phyloP scores from a whole-genome alignment of 2,113 vertebrate species.

The Cinclus mexicanus region DNA sequence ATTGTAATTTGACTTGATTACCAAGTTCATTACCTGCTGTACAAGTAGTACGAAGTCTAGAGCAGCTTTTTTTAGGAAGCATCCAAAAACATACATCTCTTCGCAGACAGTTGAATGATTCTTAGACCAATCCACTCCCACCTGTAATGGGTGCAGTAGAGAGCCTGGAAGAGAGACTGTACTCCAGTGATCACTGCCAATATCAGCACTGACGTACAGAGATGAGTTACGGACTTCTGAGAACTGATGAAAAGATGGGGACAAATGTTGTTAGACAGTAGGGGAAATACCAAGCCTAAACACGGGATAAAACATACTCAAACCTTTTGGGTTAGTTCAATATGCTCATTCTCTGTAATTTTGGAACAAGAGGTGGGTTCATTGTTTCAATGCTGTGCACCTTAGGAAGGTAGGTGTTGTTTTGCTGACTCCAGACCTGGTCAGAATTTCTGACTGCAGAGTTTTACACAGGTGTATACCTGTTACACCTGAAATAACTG shows the following conservation, averaged over 20 bases:
- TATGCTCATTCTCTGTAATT: neutral
- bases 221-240: neutral
- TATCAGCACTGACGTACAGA: neutral
- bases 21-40: neutral
- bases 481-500: neutral
- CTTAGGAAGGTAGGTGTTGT: neutral
- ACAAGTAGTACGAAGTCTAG: neutral
- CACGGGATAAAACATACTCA: neutral
- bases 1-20: neutral
- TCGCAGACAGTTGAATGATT: neutral
- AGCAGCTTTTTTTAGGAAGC: neutral
- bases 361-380: neutral
- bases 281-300: neutral
- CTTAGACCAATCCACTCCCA: neutral
- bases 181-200: neutral
- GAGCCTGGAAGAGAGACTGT: neutral
- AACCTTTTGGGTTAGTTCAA: neutral
- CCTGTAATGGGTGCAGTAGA: neutral
- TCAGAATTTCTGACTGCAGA: neutral
- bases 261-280: neutral
- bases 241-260: neutral
- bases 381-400: neutral
- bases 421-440: neutral
- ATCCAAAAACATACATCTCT: neutral
- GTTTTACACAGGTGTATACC: neutral